Evolutionary conservation across 2,888 invertebrate genomes (phyloP).

Genomic region (Ditylenchus weischeri): DNA sequence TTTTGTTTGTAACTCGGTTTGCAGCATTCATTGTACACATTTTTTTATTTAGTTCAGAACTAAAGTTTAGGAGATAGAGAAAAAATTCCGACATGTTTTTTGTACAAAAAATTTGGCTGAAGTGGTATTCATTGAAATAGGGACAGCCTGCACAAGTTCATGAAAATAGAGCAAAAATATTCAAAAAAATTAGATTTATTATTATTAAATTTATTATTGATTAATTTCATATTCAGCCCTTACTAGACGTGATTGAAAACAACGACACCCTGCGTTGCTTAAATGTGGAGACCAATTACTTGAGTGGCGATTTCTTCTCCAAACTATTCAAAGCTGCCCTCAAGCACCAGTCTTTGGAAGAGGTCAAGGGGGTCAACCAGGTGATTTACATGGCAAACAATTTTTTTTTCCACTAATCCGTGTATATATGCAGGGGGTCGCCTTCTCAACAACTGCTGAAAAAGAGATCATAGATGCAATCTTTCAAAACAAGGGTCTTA

Average conservation of each 20-base stretch:
- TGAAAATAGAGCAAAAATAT: no score
- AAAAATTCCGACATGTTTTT: no score
- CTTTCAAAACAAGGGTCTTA: constrained; percentile 48
- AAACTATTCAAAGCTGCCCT: constrained; percentile 79
- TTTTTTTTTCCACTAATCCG: not conserved
- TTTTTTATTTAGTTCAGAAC: no score
- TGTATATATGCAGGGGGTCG: constrained; percentile 42
- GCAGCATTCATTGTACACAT: no score
- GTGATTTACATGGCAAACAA: constrained; percentile 23
- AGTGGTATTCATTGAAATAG: no score
- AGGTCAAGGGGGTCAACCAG: constrained; percentile 95
- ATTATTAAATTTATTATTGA: no score
- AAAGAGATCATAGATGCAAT: constrained; percentile 56
- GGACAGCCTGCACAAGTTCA: no score
- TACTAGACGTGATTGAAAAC: constrained; percentile 67
- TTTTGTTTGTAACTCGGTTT: no score
- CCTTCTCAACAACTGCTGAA: constrained; percentile 54
- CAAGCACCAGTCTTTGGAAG: constrained; percentile 80
- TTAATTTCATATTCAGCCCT: constrained; percentile 58
- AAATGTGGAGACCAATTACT: constrained; percentile 70
- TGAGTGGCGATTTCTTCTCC: constrained; percentile 68
- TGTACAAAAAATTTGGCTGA: no score
- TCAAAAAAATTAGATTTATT: no score
- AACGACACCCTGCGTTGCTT: constrained; percentile 61
- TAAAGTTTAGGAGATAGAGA: no score